Conservation (phyloP, 2,888 invertebrate species). For the Tetranychus truncatus region DNA sequence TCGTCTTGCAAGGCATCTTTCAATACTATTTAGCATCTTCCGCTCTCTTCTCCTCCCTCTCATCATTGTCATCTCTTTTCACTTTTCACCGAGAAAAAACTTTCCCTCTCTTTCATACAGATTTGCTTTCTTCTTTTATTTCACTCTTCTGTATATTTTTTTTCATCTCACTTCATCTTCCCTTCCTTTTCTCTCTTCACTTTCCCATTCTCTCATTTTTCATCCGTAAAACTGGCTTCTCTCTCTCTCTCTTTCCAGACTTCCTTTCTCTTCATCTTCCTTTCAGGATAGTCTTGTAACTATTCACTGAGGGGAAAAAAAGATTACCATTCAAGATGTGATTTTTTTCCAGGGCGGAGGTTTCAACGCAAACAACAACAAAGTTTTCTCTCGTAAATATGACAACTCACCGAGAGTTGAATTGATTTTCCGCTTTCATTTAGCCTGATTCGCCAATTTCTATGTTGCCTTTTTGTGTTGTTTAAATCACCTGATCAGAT, state of each 20-base stretch:
- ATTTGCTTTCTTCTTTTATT: conserved; percentile 6
- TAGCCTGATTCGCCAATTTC: no score
- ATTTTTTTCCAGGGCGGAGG: no score
- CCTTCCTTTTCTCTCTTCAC: conserved; percentile 7
- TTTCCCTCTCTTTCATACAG: conserved; percentile 10
- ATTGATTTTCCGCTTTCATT: no score
- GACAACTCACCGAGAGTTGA: background rate
- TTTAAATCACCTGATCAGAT: no score
- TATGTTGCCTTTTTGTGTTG: no score
- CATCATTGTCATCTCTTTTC: conserved; percentile 2
- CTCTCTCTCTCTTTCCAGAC: conserved; percentile 1
- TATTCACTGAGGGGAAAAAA: background rate
- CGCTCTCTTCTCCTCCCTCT: conserved; percentile 11
- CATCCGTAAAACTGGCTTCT: background rate
- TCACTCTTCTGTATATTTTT: background rate
- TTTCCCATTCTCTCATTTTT: conserved; percentile 8
- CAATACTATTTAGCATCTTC: background rate
- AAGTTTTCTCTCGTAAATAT: background rate
- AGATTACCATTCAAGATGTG: no score
- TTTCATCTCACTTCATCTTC: conserved; percentile 3
- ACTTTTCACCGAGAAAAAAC: background rate
- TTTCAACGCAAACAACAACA: no score
- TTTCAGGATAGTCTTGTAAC: background rate
- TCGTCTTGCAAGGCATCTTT: background rate
- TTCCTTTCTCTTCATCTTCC: conserved; percentile 4